These are phyloP conservation scores for Oriolus oriolus DNA, from an alignment of 2,113 vertebrate species.

Conservation along the genomic window DNA sequence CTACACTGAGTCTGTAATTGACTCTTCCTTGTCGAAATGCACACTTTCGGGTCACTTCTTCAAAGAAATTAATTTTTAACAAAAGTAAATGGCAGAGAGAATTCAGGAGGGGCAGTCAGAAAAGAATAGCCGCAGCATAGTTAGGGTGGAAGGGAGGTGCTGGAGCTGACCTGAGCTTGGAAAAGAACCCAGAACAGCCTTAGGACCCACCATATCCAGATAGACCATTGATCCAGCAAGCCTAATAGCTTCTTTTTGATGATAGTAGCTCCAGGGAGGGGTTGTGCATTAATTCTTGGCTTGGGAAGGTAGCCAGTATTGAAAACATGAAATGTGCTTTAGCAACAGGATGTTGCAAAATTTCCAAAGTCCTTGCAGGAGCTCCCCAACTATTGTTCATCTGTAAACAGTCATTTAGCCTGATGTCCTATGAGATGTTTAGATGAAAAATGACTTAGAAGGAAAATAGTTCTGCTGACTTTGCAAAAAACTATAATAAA, in stretches of 20 bases:
- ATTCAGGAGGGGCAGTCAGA: not conserved
- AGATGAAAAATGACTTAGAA: not conserved
- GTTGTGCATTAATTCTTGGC: not conserved
- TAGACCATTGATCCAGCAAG: not conserved
- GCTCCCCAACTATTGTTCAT: not conserved
- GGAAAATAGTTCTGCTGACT: not conserved
- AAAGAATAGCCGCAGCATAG: not conserved
- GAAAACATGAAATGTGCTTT: not conserved
- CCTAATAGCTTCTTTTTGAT: not conserved
- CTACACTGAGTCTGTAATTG: not conserved
- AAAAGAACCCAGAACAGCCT: not conserved
- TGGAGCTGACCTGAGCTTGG: not conserved
- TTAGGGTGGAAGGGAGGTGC: not conserved
- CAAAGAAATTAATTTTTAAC: not conserved
- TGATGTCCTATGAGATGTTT: not conserved
- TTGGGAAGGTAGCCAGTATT: not conserved
- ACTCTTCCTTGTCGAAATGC: not conserved
- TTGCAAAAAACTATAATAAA: not conserved
- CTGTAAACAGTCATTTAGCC: not conserved
- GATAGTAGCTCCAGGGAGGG: not conserved
- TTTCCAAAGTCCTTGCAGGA: not conserved
- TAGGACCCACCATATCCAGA: not conserved
- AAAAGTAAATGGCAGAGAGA: not conserved
- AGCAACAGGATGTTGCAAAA: not conserved
- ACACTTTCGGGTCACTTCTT: fast-evolving